These are phyloP conservation scores for Agrochola litura DNA, from an alignment of 2,888 invertebrate genomes.

Conservation along the genomic window DNA sequence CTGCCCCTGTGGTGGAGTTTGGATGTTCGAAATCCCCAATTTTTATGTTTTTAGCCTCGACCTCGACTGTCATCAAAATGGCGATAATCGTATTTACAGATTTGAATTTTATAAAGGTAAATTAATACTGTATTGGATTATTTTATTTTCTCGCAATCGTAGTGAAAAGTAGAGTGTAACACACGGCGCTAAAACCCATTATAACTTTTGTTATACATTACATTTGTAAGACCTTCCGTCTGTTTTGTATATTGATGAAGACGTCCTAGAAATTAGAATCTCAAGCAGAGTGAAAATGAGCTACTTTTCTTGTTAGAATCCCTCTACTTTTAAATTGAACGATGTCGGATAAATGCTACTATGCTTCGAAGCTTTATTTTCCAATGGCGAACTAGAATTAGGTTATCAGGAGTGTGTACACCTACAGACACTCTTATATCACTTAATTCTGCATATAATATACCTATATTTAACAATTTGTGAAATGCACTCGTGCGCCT, in stretches of 20 bases:
- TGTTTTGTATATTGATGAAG: conserved; percentile 10
- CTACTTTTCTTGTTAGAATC: conserved; percentile 2
- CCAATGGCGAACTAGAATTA: not conserved
- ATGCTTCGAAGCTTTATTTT: not conserved
- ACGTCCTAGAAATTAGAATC: conserved; percentile 5
- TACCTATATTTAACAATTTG: conserved; percentile 24
- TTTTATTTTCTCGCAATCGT: too few species aligned
- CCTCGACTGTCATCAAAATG: too few species aligned
- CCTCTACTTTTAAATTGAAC: conserved; percentile 10
- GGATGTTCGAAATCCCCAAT: too few species aligned
- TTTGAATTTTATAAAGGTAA: too few species aligned
- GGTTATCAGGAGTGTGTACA: not conserved
- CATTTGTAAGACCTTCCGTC: not conserved
- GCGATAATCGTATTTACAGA: too few species aligned
- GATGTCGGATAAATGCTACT: not conserved
- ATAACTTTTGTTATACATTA: not conserved
- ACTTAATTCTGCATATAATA: not conserved
- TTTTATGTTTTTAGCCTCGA: too few species aligned
- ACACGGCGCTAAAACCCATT: too few species aligned
- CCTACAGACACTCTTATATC: not conserved
- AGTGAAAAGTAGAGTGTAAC: too few species aligned
- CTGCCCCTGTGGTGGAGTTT: too few species aligned
- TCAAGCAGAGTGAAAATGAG: conserved; percentile 1
- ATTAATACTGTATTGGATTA: too few species aligned
- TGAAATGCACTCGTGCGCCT: conserved; percentile 1